Conservation (phyloP, 2,113 vertebrate genomes). For the Indri indri region DNA sequence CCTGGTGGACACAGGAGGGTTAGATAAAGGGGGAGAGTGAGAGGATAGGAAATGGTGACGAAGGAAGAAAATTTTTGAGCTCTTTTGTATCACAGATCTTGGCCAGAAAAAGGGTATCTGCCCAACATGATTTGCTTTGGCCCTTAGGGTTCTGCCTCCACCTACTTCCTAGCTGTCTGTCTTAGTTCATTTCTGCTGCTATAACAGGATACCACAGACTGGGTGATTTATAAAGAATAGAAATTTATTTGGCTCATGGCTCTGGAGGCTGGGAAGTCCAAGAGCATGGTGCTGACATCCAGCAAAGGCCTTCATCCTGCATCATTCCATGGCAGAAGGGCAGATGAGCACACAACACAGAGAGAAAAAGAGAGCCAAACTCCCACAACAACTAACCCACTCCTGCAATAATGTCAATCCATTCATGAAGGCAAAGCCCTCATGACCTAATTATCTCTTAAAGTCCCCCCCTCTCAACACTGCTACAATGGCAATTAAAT, state of each 20-base stretch:
- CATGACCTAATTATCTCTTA: background rate
- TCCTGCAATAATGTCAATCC: background rate
- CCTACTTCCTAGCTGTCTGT: background rate
- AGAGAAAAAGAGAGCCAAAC: background rate
- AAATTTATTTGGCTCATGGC: background rate
- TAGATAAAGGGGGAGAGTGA: background rate
- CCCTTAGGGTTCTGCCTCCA: background rate
- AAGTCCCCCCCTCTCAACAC: background rate
- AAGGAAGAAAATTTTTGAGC: background rate
- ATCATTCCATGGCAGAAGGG: background rate
- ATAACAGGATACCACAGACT: background rate
- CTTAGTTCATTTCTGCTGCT: background rate
- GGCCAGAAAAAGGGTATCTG: background rate
- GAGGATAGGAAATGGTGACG: background rate
- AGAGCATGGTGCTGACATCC: background rate
- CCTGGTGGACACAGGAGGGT: background rate
- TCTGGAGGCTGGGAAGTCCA: background rate
- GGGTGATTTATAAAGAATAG: background rate
- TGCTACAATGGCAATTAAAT: background rate
- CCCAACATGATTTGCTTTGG: background rate
- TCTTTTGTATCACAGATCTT: background rate
- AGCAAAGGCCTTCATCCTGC: background rate
- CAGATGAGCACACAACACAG: background rate
- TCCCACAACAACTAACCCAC: background rate
- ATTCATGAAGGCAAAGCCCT: background rate